A percentile compares a stretch with the other conserved stretches of the same genome.
These are phyloP conservation scores for Ecdyonurus torrentis DNA, from an alignment of 2,888 invertebrate species.

Conservation along the genomic window DNA sequence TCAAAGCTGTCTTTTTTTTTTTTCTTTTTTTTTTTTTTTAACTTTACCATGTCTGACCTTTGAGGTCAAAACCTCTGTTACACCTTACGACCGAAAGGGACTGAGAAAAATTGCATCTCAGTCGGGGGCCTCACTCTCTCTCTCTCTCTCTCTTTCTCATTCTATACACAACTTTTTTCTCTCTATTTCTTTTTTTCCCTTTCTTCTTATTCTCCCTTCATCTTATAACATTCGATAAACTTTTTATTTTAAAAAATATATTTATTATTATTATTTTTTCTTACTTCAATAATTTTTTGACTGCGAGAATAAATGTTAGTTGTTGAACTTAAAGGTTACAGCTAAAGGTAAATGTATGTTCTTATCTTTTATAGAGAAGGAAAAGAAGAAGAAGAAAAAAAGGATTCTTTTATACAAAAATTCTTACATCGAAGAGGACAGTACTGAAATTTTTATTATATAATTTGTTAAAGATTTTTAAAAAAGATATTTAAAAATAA, in stretches of 20 bases:
- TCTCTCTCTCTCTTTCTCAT: too few relatives aligned
- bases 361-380: not conserved
- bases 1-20: not conserved
- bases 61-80: slow-evolving; percentile 1
- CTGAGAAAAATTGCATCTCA: slow-evolving; percentile 3
- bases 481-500: not conserved
- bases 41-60: not conserved
- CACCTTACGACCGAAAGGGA: not conserved
- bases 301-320: not conserved
- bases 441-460: too few relatives aligned
- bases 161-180: not conserved
- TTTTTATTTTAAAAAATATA: not conserved
- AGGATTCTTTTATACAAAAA: too few relatives aligned
- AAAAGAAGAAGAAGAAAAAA: too few relatives aligned
- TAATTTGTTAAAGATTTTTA: not conserved
- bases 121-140: slow-evolving; percentile 1
- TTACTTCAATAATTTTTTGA: not conserved
- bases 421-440: too few relatives aligned
- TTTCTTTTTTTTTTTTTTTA: not conserved
- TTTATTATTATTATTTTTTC: not conserved
- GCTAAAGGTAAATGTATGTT: not conserved
- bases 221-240: not conserved
- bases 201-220: not conserved
- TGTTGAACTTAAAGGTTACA: not conserved
- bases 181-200: not conserved